phyloP scores from a whole-genome alignment of 2,113 vertebrate species.

The Probosciger aterrimus region DNA sequence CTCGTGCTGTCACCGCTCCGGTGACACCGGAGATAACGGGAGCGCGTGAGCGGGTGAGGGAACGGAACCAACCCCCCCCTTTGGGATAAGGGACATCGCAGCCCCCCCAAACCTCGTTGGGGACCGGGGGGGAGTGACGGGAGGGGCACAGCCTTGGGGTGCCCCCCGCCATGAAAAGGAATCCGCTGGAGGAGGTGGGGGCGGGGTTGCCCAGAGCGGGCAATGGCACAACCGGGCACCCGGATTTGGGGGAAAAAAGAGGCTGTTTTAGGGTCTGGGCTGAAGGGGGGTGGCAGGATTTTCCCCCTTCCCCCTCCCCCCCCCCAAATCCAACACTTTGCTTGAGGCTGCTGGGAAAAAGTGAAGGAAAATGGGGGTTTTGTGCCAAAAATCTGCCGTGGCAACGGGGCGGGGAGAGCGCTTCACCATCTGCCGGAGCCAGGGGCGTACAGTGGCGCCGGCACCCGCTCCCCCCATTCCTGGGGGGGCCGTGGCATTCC shows the following conservation, averaged over 20 bases:
- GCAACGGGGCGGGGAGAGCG: neutral
- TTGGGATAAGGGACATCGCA: neutral
- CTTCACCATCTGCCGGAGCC: neutral
- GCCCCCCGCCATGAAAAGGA: neutral
- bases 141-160: neutral
- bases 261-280: neutral
- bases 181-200: neutral
- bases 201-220: neutral
- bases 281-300: neutral
- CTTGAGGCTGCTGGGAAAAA: neutral
- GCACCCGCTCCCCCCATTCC: neutral
- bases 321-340: neutral
- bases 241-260: neutral
- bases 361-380: neutral
- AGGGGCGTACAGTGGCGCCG: neutral
- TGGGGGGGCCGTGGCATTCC: neutral
- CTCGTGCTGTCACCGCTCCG: neutral
- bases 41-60: neutral
- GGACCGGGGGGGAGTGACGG: neutral
- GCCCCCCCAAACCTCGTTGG: neutral
- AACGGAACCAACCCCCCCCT: neutral
- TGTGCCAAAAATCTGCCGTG: conserved; percentile 10
- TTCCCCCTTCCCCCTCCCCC: neutral
- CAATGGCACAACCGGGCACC: neutral
- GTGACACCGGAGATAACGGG: neutral